Evolutionary conservation across 2,797 vertebrate species (phyloP), one percentile per base, ranked within the genome.

Genomic region (Clarias laeviceps): DNA sequence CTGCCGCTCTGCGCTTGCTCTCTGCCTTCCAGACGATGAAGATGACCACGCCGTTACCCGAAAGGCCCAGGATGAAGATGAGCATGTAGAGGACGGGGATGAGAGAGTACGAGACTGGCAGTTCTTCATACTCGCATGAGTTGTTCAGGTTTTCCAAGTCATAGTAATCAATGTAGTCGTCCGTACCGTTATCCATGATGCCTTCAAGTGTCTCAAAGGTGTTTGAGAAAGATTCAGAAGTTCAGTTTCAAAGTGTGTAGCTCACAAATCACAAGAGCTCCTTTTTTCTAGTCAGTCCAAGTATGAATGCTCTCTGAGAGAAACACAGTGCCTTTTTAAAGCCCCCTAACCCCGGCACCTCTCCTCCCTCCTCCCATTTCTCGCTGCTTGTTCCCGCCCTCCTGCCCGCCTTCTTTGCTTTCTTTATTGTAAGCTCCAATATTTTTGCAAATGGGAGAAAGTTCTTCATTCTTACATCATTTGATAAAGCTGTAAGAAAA

Each of bases 21-120:
- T 96, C 94, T 37, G 94, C 94, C 40, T 95, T 91, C 96, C 95
- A 97, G 78, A 97, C 96, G 0, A 96, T 96, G 90, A 96, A 96
- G 88, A 97, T 95, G 89, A 98, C 96, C 87, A 98, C 94, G 0
- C 96, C 96, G 4, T 98, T 97, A 59, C 97, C 97, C 11, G 94
- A 94, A 70, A 97, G 94, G 29, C 97, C 97, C 37, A 97, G 94
- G 89, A 97, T 94, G 89, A 97, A 96, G 54, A 97, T 97, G 65
- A 98, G 93, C 94, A 96, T 96, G 90, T 97, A 97, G 80, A 98
- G 93, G 40, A 96, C 91, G 0, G 97, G 97, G 22, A 97, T 94
- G 84, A 97, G 92, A 0, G 94, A 94, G 93, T 95, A 96, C 0
- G 96, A 96, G 0, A 94, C 94, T 8, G 89, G 88, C 96, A 96